These are phyloP conservation scores for Lacerta agilis DNA, from an alignment of 2,797 vertebrate genomes.

Conservation along the genomic window DNA sequence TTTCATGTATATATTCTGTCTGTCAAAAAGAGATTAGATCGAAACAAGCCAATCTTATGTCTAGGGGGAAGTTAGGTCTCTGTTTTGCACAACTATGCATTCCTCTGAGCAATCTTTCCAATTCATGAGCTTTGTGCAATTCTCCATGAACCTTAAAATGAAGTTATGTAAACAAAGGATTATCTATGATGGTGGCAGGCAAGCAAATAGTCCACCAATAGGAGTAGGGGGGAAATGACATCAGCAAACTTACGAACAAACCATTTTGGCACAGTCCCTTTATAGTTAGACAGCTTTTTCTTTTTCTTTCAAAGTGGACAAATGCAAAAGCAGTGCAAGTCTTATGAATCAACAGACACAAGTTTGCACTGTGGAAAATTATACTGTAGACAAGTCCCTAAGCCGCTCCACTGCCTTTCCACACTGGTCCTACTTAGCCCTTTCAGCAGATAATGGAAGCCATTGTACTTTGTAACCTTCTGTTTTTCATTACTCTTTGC, in stretches of 20 bases:
- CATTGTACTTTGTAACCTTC: background rate
- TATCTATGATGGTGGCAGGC: background rate
- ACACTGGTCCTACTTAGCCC: background rate
- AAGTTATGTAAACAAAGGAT: background rate
- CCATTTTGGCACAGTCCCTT: background rate
- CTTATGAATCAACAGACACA: background rate
- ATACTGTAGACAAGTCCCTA: background rate
- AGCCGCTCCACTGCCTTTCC: background rate
- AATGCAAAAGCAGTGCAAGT: background rate
- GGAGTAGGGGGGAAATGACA: background rate
- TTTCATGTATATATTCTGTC: background rate
- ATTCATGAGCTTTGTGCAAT: background rate
- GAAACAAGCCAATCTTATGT: background rate
- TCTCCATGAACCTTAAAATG: background rate
- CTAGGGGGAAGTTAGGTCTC: background rate
- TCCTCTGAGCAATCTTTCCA: slow-evolving; percentile 6
- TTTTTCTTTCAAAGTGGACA: background rate
- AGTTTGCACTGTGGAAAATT: background rate
- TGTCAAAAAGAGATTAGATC: background rate
- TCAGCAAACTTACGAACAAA: background rate
- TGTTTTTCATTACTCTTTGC: background rate
- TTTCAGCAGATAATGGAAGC: background rate
- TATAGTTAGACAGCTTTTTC: background rate
- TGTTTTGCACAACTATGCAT: background rate
- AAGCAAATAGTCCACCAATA: background rate